A percentile compares a stretch with the other conserved stretches of the same genome.
Conservation (phyloP, 1,140 invertebrate species). For the Homalodisca vitripennis region DNA sequence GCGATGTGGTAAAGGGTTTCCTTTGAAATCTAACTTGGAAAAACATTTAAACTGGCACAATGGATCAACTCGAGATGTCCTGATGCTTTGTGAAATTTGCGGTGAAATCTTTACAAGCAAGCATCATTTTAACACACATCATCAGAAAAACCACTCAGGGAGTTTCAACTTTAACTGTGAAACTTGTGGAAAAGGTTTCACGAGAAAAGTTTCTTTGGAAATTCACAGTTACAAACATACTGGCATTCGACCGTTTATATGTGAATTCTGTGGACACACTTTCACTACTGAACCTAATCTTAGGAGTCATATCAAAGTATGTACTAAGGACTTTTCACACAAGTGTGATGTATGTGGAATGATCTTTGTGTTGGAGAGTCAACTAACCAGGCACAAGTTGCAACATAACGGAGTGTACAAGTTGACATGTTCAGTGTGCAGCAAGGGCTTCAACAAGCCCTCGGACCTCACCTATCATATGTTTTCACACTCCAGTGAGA, state of each 20-base stretch:
- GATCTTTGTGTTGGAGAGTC: background rate
- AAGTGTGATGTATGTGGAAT: conserved; percentile 25
- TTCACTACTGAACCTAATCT: conserved; percentile 20
- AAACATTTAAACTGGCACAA: conserved; percentile 25
- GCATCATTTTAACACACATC: background rate
- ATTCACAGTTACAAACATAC: conserved; percentile 36
- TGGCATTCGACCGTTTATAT: conserved; percentile 37
- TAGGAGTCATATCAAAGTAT: conserved; percentile 19
- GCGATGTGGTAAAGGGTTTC: conserved; percentile 33
- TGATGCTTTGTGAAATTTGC: conserved; percentile 29
- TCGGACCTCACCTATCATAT: conserved; percentile 74
- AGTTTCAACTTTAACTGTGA: conserved; percentile 22
- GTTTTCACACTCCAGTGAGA: conserved; percentile 64
- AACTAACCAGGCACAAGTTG: conserved; percentile 23
- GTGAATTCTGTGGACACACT: conserved; percentile 35
- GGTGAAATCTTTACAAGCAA: conserved; percentile 15
- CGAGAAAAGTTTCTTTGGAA: conserved; percentile 23
- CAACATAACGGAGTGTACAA: conserved; percentile 8
- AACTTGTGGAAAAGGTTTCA: conserved; percentile 26
- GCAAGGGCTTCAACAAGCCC: conserved; percentile 73
- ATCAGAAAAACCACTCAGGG: conserved; percentile 15
- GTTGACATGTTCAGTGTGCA: conserved; percentile 54
- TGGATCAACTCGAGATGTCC: background rate
- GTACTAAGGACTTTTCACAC: conserved; percentile 13
- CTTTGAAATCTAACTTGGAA: conserved; percentile 19